Conservation (phyloP, 2,113 vertebrate genomes). For the Paracyprichromis sp. region DNA sequence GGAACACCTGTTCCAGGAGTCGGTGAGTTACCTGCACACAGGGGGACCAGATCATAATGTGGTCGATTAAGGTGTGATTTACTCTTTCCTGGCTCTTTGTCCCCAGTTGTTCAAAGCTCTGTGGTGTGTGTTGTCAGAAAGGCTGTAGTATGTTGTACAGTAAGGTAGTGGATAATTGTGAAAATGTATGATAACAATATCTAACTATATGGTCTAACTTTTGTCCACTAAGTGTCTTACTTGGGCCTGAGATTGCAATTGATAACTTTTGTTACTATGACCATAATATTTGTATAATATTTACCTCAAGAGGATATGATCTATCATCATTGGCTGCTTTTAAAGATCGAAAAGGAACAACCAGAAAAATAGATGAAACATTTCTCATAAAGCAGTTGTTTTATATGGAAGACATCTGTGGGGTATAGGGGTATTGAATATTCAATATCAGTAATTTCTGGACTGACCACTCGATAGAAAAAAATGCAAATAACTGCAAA, state of each 20-base stretch:
- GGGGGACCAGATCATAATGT: conserved; percentile 68
- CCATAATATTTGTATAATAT: not conserved
- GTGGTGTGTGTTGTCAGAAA: conserved; percentile 41
- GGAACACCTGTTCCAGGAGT: conserved; percentile 86
- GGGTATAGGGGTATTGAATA: conserved; percentile 11
- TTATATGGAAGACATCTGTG: conserved; percentile 11
- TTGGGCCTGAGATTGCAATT: not conserved
- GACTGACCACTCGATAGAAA: conserved; percentile 29
- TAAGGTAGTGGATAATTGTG: conserved; percentile 29
- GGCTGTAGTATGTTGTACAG: conserved; percentile 11
- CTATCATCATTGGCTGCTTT: not conserved
- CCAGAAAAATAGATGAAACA: not conserved
- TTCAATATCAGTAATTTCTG: conserved; percentile 46
- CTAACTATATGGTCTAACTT: not conserved
- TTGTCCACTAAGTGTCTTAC: not conserved
- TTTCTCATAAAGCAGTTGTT: not conserved
- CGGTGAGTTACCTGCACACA: conserved; percentile 87
- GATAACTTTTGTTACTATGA: not conserved
- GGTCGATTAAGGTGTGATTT: conserved; percentile 70
- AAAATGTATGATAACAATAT: conserved; percentile 4
- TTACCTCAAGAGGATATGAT: not conserved
- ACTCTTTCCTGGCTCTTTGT: conserved; percentile 54
- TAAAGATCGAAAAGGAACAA: not conserved
- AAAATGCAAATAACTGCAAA: conserved; percentile 49
- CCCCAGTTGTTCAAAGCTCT: conserved; percentile 53